Conservation (phyloP, 2,113 vertebrate genomes). For the Mobula hypostoma region DNA sequence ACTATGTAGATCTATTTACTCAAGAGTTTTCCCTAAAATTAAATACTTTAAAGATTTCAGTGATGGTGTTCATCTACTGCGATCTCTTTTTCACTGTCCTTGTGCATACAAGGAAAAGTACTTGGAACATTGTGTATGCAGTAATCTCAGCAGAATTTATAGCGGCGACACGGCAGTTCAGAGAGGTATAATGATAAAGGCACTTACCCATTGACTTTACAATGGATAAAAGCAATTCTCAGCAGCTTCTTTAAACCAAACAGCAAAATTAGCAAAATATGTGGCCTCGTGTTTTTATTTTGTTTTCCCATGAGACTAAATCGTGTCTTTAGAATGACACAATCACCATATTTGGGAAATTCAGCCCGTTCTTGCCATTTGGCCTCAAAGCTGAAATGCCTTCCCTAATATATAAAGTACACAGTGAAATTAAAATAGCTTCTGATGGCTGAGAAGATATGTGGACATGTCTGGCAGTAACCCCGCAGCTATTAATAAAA, state of each 20-base stretch:
- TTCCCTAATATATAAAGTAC: slow-evolving; percentile 37
- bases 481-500: background rate
- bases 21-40: background rate
- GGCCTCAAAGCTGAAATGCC: slow-evolving; percentile 13
- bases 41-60: background rate
- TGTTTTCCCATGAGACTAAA: slow-evolving; percentile 20
- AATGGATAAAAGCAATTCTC: background rate
- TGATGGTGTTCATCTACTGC: background rate
- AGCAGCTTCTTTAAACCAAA: background rate
- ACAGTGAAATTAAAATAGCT: slow-evolving; percentile 23
- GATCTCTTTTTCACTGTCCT: background rate
- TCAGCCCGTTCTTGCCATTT: background rate
- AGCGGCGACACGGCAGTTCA: background rate
- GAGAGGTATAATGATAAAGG: slow-evolving; percentile 7
- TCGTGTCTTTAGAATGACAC: background rate
- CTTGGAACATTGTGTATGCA: background rate
- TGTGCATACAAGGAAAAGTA: background rate
- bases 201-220: background rate
- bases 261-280: background rate
- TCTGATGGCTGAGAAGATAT: slow-evolving; percentile 34
- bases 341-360: slow-evolving; percentile 30
- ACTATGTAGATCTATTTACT: background rate
- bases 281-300: background rate
- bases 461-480: slow-evolving; percentile 29
- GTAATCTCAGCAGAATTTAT: slow-evolving; percentile 14